These are phyloP conservation scores for Chrosomus eos DNA, from an alignment of 2,797 vertebrate species.

Conservation along the genomic window DNA sequence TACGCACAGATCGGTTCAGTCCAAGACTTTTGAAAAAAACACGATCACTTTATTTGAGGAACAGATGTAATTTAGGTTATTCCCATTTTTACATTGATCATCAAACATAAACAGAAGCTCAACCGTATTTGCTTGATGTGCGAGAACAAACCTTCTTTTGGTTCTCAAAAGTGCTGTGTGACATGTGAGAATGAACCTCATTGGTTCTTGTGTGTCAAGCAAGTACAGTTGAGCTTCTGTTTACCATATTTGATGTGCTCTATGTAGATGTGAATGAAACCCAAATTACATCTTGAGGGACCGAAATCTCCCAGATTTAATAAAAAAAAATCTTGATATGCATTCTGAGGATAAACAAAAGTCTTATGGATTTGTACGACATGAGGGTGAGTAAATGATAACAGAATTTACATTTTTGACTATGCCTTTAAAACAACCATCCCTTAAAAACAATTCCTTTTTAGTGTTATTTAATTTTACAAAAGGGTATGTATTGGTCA, in stretches of 20 bases:
- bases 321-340: neutral
- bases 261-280: neutral
- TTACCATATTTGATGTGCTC: neutral
- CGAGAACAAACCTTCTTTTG: too few species aligned
- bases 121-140: too few species aligned
- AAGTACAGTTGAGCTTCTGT: neutral
- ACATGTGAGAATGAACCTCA: too few species aligned
- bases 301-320: too few species aligned
- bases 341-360: neutral
- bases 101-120: too few species aligned
- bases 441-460: neutral
- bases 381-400: neutral
- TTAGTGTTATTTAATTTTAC: neutral
- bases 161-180: too few species aligned
- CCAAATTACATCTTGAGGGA: neutral
- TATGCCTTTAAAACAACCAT: neutral
- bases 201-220: too few species aligned
- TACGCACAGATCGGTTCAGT: too few species aligned
- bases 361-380: neutral
- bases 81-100: too few species aligned
- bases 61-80: too few species aligned
- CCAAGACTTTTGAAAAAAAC: too few species aligned
- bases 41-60: neutral
- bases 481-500: neutral
- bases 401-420: neutral